Base-by-base conservation (phyloP, 2,113 vertebrate genomes). In the Labrus mixtus region DNA sequence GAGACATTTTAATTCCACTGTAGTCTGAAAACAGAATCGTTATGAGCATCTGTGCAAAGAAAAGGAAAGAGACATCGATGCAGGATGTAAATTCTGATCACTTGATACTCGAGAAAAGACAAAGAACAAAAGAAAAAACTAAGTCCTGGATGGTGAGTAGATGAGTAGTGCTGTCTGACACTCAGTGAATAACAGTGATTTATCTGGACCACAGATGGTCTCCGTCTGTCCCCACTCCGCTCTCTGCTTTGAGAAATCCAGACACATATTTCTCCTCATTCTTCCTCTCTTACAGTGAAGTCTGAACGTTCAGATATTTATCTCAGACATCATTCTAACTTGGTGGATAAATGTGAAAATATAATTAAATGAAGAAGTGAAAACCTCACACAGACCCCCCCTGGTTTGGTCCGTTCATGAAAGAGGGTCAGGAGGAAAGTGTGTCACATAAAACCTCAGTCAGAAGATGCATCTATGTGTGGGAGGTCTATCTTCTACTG, bases 171-270 rank as follows among this genome's bases (percentile, higher is more conserved):
- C 45, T n/a, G 20, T 65, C 37, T 43, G 33, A 67, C 8, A 36
- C 6, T 1, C 15, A 65, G 63, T 54, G 22, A 25, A 36, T 20
- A 7, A 37, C 6, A 63, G 43, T 16, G 53, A 65, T 72, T 78
- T 51, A 33, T 70, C 54, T 73, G 66, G 25, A 50, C 10, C 68
- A 39, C 84, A 89, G 81, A 89, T 77, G 81, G 64, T 29, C 46
- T 19, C 46, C 11, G 51, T 72, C 73, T 76, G 63, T 57, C 74
- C 57, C 76, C 12, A 16, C 33, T 58, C 56, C 66, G 36, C 36
- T 13, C 25, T 77, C 54, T 17, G 48, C 19, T 72, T 70, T 68
- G 76, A 62, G 51, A 29, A 69, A 59, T 23, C 45, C 68, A 67
- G 57, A 61, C 51, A 69, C 63, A 51, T 54, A 62, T 77, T 60